Evolutionary conservation across 2,113 vertebrate species (phyloP), one percentile per base, ranked within the genome.

Genomic region (Stercorarius parasiticus): DNA sequence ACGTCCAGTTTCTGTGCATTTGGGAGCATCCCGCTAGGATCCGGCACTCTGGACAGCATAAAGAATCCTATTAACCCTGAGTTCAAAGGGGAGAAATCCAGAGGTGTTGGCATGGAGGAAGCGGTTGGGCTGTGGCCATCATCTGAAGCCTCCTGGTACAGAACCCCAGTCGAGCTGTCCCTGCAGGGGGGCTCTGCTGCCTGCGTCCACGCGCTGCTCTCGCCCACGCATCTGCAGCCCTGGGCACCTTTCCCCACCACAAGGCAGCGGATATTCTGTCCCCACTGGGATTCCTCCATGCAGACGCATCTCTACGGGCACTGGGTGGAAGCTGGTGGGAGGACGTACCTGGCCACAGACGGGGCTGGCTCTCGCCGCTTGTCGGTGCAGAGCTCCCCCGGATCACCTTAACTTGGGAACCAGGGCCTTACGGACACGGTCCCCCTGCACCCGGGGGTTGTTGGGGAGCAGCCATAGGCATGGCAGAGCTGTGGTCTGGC

Each of bases 231-330:
- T 11, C 73, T 52, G 34, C 64, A 49, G 34, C 45, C 58, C 14
- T 1, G 2, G 20, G 62, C 64, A 13, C 29, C 78, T 73, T 10
- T 21, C 40, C 18, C 27, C 32, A 0, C 20, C 47, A 2, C 1
- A 6, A n/a, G 6, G 1, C 64, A 22, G 62, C 32, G 10, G 4
- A 1, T 6, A 4, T 1, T 3, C 3, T 5, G 2, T 34, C 10
- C 15, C 32, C 79, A 0, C 8, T 1, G 5, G 64, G 27, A 5
- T 3, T 58, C 16, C 34, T 22, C 56, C 5, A 0, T 42, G 78
- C 89, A 30, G 71, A 13, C 52, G 10, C 5, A 0, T 23, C 67
- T 20, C 73, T 3, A 36, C 11, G 15, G 81, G 76, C 10, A 7
- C 4, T 1, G 40, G 5, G 0, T 27, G 76, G 23, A 17, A 36